Percentiles rank a stretch among this genome's conserved stretches.
These are phyloP conservation scores for Rallus limicola DNA, from an alignment of 2,113 vertebrate genomes.

Conservation along the genomic window DNA sequence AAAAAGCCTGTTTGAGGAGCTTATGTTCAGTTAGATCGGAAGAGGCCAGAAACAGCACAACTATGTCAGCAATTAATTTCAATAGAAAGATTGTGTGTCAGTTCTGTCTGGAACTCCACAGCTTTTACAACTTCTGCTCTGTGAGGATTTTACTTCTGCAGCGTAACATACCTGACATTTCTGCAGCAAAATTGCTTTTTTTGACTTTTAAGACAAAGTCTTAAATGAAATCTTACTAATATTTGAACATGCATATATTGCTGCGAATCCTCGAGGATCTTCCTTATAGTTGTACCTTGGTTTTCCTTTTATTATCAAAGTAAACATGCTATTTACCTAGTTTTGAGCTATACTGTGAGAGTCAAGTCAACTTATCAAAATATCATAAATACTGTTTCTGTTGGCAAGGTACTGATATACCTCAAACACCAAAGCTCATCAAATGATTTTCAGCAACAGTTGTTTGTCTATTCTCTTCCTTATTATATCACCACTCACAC, in stretches of 20 bases:
- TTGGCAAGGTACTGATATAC: background rate
- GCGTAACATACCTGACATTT: background rate
- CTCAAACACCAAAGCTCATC: background rate
- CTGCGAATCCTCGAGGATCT: background rate
- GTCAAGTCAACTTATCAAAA: background rate
- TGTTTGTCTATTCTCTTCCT: background rate
- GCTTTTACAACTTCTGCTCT: conserved; percentile 6
- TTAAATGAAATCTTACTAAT: background rate
- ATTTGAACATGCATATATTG: background rate
- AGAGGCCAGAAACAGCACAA: conserved; percentile 25
- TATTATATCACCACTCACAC: background rate
- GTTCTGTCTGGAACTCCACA: background rate
- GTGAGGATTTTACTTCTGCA: background rate
- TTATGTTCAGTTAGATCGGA: conserved; percentile 13
- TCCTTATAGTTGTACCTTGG: background rate
- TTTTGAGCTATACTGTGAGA: background rate
- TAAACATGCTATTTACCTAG: background rate
- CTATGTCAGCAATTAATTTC: conserved; percentile 44
- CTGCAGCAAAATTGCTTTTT: background rate
- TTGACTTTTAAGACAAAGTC: background rate
- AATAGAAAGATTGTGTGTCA: background rate
- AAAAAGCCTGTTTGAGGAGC: conserved; percentile 8
- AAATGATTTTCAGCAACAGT: background rate
- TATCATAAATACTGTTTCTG: background rate
- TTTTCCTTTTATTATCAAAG: background rate